Percentiles rank a stretch among this genome's conserved stretches.
Conservation (phyloP, 2,113 vertebrate genomes). For the Pachyramphus minor region DNA sequence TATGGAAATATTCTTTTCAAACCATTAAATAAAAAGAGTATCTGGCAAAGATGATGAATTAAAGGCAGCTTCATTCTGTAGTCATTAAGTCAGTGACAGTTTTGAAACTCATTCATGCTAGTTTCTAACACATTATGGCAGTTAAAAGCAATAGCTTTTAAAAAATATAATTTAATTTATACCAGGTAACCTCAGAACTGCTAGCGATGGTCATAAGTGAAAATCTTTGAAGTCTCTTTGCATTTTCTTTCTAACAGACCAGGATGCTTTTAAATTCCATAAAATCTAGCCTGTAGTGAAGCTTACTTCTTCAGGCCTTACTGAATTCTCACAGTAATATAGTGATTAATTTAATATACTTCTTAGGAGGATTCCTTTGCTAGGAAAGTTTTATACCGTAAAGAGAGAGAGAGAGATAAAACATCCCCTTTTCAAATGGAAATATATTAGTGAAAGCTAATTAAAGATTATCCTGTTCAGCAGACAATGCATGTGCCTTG, state of each 20-base stretch:
- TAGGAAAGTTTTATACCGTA: background rate
- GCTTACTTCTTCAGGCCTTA: background rate
- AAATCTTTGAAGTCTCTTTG: background rate
- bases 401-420: background rate
- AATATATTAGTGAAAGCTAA: background rate
- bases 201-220: background rate
- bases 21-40: background rate
- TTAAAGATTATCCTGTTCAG: background rate
- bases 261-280: background rate
- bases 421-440: background rate
- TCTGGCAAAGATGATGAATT: background rate
- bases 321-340: background rate
- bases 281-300: background rate
- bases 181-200: background rate
- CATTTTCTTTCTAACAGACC: background rate
- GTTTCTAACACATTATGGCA: background rate
- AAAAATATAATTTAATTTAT: background rate
- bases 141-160: background rate
- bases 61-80: background rate
- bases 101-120: background rate
- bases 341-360: background rate
- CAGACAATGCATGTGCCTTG: fast-evolving
- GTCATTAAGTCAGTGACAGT: background rate
- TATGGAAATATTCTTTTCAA: background rate
- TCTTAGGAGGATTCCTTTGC: background rate